phyloP scores from a whole-genome alignment of 1,140 invertebrate species.

The Trachymyrmex cornetzi region DNA sequence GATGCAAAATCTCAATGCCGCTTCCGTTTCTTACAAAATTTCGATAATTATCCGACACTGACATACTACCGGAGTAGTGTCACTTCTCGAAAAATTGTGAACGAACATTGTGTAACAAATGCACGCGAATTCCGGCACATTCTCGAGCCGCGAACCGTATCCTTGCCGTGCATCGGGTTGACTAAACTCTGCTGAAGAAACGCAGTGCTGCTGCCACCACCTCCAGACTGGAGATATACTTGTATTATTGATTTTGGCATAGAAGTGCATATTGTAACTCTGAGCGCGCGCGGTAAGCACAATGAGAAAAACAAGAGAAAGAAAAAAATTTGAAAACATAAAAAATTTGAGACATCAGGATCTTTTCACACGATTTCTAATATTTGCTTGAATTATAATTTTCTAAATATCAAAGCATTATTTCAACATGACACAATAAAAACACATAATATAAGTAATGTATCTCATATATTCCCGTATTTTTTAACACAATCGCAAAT shows the following conservation, averaged over 20 bases:
- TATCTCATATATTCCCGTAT: slow-evolving; percentile 5
- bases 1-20: not conserved
- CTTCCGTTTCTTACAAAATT: not conserved
- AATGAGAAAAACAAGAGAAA: not conserved
- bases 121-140: not conserved
- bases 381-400: not conserved
- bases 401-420: not conserved
- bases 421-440: not conserved
- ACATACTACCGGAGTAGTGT: not conserved
- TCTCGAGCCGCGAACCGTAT: not conserved
- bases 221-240: slow-evolving; percentile 48
- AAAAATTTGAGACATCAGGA: not conserved
- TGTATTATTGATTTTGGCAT: slow-evolving; percentile 78
- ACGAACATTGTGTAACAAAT: not conserved
- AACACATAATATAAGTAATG: not conserved
- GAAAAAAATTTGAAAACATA: not conserved
- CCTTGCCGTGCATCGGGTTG: slow-evolving; percentile 65
- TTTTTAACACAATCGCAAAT: slow-evolving; percentile 7
- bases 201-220: slow-evolving; percentile 69
- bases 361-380: not conserved
- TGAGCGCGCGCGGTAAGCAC: slow-evolving; percentile 45
- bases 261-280: slow-evolving; percentile 68
- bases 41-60: not conserved
- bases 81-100: not conserved
- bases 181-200: slow-evolving; percentile 68